Evolutionary conservation across 2,888 invertebrate species (phyloP), one percentile per base, ranked within the genome.

Genomic region (Aromia moschata): DNA sequence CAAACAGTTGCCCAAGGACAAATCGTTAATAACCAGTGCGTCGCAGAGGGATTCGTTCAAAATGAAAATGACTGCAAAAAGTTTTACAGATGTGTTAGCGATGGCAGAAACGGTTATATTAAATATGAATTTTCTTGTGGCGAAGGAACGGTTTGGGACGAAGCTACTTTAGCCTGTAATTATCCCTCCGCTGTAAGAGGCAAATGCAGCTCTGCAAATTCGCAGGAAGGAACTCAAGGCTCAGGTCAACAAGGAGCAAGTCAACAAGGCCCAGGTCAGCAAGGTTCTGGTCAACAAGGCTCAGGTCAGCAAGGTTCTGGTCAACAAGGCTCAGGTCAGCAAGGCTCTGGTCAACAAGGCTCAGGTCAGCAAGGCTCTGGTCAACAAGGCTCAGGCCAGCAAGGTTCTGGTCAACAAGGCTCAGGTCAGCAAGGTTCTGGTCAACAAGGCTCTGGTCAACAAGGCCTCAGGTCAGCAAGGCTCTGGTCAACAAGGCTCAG

Each of bases 71-170:
- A 92, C 72, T 93, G 92, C 73, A 86, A 83, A 59, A 90, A 88
- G 75, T 93, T 92, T 81, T 91, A 90, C 75, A 85, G 92, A 67
- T 93, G 93, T 78, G 90, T 91, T 14, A 82, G 83, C 58, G 83
- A 85, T 72, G 86, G 86, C 0, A 80, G 83, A 17, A 85, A 85
- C 62, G 82, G 83, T 1, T 89, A 82, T 69, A 86, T 80, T 43
- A 87, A 85, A 78, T 89, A 89, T 74, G 88, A 91, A 60, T 93
- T 91, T 77, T 82, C 81, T 11, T 93, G 93, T 77, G 89, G 87
- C 1, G 85, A 89, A 56, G 91, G 91, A 46, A 93, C 92, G 4
- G 88, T 89, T 31, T 93, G 92, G 92, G 91, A 91, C 80, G 84
- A 86, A 56, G 80, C 82, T 49, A 79, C 86, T 56, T 81, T 85